Percentiles rank a stretch among this genome's conserved stretches.
Evolutionary conservation across 2,797 vertebrate genomes (phyloP).

Genomic region (Sarcophilus harrisii): DNA sequence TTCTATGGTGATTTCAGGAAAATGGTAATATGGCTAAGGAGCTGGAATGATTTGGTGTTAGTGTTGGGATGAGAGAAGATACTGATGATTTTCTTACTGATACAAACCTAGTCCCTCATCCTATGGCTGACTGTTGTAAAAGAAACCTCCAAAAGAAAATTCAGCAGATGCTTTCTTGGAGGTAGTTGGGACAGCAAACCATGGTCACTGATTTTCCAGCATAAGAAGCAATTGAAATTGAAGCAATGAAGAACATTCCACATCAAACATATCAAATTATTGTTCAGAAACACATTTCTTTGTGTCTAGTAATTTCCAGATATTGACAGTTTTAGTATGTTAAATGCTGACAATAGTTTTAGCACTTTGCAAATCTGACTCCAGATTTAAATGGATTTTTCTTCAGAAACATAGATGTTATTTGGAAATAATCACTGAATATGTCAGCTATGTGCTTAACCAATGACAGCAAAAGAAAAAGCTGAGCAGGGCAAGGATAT

Average conservation of each 20-base stretch:
- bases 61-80: conserved; percentile 8
- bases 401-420: conserved; percentile 81
- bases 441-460: conserved; percentile 74
- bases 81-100: conserved; percentile 18
- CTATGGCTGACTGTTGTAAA: neutral
- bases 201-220: conserved; percentile 58
- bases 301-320: conserved; percentile 65
- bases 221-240: conserved; percentile 71
- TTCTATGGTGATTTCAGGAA: conserved; percentile 36
- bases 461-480: conserved; percentile 77
- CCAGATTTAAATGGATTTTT: conserved; percentile 82
- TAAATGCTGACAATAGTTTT: conserved; percentile 80
- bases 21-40: conserved; percentile 32
- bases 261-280: conserved; percentile 69
- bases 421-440: conserved; percentile 79
- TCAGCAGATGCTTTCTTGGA: conserved; percentile 57
- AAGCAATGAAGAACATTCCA: conserved; percentile 37
- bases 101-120: conserved; percentile 30
- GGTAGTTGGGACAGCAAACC: conserved; percentile 26
- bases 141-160: conserved; percentile 28
- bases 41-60: neutral
- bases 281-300: conserved; percentile 72
- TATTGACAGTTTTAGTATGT: conserved; percentile 77
- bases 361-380: conserved; percentile 80
- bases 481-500: conserved; percentile 79